phyloP scores from a whole-genome alignment of 2,888 invertebrate genomes.

The Drosophila mercatorum region DNA sequence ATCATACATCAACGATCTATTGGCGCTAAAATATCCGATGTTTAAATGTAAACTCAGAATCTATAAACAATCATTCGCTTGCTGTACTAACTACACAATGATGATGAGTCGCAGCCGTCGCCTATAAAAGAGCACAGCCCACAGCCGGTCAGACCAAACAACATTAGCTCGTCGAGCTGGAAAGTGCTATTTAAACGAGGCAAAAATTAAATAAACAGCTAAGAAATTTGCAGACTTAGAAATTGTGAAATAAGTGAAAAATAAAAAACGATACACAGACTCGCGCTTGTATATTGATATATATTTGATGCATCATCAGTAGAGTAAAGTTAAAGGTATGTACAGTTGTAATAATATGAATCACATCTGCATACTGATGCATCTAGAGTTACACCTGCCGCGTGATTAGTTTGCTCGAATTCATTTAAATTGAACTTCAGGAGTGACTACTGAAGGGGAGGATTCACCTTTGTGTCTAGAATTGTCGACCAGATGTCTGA shows the following conservation, averaged over 20 bases:
- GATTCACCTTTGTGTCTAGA: neutral
- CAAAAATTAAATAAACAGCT: conserved; percentile 6
- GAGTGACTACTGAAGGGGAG: neutral
- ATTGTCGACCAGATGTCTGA: conserved; percentile 10
- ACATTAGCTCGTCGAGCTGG: conserved; percentile 43
- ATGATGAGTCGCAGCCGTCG: conserved; percentile 6
- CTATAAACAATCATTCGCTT: neutral
- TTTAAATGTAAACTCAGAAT: neutral
- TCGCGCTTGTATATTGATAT: neutral
- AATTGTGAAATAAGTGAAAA: conserved; percentile 7
- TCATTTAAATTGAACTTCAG: neutral
- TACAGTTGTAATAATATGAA: neutral
- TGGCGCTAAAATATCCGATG: conserved; percentile 15
- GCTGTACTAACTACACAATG: conserved; percentile 6
- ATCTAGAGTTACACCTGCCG: conserved; percentile 4
- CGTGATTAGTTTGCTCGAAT: neutral
- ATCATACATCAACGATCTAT: conserved; percentile 1
- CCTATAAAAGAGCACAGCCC: conserved; percentile 57
- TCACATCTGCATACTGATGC: neutral
- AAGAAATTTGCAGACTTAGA: conserved; percentile 17
- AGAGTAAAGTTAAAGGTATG: neutral
- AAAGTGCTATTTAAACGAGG: conserved; percentile 36
- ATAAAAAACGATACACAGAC: conserved; percentile 1
- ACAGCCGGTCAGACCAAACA: conserved; percentile 46
- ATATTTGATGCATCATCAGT: neutral